Conservation (phyloP, 2,888 invertebrate genomes). For the Caradrina kadenii region DNA sequence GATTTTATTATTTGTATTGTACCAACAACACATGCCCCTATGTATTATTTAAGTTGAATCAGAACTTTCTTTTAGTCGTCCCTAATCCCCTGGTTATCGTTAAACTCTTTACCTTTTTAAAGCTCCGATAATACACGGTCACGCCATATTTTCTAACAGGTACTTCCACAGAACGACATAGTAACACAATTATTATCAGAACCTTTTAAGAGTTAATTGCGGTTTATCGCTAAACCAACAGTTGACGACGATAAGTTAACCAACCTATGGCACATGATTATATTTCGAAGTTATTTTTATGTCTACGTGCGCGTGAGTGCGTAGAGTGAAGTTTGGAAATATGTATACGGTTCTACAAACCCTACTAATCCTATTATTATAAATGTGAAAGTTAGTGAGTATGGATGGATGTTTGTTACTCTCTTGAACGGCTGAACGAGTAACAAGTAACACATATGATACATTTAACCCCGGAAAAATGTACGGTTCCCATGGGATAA, state of each 20-base stretch:
- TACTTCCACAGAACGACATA: background rate
- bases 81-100: background rate
- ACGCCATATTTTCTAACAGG: conserved; percentile 8
- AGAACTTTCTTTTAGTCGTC: background rate
- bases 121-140: background rate
- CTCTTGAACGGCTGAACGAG: no score
- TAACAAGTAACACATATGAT: no score
- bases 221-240: conserved; percentile 35
- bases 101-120: conserved; percentile 7
- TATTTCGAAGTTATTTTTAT: conserved; percentile 29
- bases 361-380: no score
- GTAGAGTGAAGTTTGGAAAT: conserved; percentile 29
- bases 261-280: conserved; percentile 5
- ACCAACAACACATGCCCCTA: no score
- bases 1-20: no score
- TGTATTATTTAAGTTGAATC: no score
- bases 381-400: no score
- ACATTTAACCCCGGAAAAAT: no score
- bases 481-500: no score
- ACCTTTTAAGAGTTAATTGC: conserved; percentile 30
- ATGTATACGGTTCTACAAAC: conserved; percentile 10
- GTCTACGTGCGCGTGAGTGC: conserved; percentile 39
- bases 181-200: conserved; percentile 26
- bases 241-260: conserved; percentile 30
- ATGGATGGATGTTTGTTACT: no score